Base-by-base conservation (phyloP, 2,797 vertebrate species). In the Chloroceryle amazona region DNA sequence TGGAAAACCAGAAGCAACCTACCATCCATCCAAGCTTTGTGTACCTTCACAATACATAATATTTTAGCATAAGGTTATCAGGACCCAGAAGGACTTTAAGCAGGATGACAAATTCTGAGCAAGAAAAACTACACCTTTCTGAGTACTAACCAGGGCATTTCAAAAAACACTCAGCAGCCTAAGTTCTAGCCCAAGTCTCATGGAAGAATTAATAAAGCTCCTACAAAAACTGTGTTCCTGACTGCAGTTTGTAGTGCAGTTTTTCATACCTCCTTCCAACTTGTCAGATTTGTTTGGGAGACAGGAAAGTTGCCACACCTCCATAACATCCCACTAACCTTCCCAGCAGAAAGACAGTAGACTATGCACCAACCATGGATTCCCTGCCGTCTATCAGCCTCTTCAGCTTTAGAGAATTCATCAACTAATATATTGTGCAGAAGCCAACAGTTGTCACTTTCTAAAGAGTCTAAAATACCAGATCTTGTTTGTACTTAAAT, bases 341-440 rank as follows among this genome's bases (percentile, higher is more conserved):
- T 68, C 31, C 8, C 66, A 68, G 49, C 41, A 49, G 47, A 49
- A 49, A 49, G 47, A 49, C 35, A 71, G 33, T 35, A 81, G 35
- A 63, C 19, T 22, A 12, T 0, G 0, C 8, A 65, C 9, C 72
- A 86, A 14, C 4, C 13, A 29, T 1, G 14, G 35, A 46, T 35
- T 70, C 33, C 21, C 33, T 5, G 29, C 14, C 6, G 25, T 46
- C 46, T 35, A 46, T 16, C 71, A 58, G 42, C 13, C 46, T 75
- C 58, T 68, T 89, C 29, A 84, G 78, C 17, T 31, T 90, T 70
- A 60, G 14, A 87, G 35, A 18, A 5, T 37, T 60, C 62, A 80
- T 42, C 20, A 21, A 61, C 13, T 20, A 12, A 67, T 33, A 44
- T 14, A 21, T 3, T 33, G 29, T 41, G 13, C 41, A 49, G 57